Evolutionary conservation across 2,113 vertebrate genomes (phyloP).

Genomic region (Hippocampus guttulatus): DNA sequence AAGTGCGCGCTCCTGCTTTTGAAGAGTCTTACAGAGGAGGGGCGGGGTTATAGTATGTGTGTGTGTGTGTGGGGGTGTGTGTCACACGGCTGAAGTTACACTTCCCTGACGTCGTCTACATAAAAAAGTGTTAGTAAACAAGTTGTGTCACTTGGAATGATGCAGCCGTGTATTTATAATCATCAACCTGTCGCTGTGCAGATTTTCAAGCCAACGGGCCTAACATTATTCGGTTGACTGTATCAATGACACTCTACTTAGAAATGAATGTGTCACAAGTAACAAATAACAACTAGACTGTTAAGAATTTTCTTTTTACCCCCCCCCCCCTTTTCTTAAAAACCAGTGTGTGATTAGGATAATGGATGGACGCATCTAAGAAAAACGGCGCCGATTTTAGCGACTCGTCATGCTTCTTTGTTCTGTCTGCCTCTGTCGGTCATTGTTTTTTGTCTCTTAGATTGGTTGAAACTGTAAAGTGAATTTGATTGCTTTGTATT

Average conservation of each 20-base stretch:
- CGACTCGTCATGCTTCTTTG: too few relatives aligned
- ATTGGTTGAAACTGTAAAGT: too few relatives aligned
- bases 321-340: too few relatives aligned
- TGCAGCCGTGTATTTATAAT: not conserved
- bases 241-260: not conserved
- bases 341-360: too few relatives aligned
- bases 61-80: not conserved
- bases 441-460: too few relatives aligned
- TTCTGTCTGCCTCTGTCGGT: too few relatives aligned
- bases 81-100: constrained; percentile 31
- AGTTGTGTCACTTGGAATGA: constrained; percentile 17
- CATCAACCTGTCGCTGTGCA: not conserved
- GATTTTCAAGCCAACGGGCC: not conserved
- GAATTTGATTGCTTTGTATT: too few relatives aligned
- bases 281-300: not conserved
- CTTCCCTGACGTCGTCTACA: constrained; percentile 33
- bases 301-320: too few relatives aligned
- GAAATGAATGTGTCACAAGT: too few relatives aligned
- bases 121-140: constrained; percentile 66
- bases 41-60: constrained; percentile 38
- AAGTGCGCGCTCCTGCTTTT: constrained; percentile 37
- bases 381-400: too few relatives aligned
- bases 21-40: constrained; percentile 28
- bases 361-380: too few relatives aligned
- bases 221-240: not conserved